Evolutionary conservation across 1,140 invertebrate genomes (phyloP).

Genomic region (Zophobas atratus): DNA sequence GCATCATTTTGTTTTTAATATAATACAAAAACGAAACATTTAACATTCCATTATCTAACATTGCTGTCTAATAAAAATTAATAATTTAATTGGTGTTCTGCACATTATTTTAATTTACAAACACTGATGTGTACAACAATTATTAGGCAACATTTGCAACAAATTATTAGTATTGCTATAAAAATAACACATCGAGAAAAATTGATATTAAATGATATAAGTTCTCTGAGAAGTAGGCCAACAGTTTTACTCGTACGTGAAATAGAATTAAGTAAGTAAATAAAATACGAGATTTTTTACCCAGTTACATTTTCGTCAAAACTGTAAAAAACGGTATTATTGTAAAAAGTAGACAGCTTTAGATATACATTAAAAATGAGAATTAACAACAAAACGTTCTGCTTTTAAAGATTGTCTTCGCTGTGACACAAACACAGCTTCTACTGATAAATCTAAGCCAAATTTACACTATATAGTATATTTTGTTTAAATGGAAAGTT

Average conservation of each 20-base stretch:
- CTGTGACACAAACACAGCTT: constrained; percentile 45
- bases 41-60: constrained; percentile 65
- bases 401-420: constrained; percentile 55
- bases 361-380: constrained; percentile 12
- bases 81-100: constrained; percentile 65
- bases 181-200: constrained; percentile 41
- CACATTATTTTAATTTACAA: constrained; percentile 62
- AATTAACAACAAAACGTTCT: constrained; percentile 35
- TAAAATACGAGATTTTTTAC: no score
- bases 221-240: constrained; percentile 31
- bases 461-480: constrained; percentile 55
- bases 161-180: constrained; percentile 48
- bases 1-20: constrained; percentile 61
- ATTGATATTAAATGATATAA: constrained; percentile 26
- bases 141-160: constrained; percentile 57
- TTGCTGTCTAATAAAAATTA: constrained; percentile 61
- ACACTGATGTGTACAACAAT: constrained; percentile 59
- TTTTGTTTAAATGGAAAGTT: constrained; percentile 50
- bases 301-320: no score
- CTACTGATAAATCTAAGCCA: constrained; percentile 48
- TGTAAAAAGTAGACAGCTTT: constrained; percentile 26
- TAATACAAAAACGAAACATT: constrained; percentile 67
- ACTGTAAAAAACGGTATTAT: neutral
- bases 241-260: constrained; percentile 9
- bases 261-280: no score